Percentiles rank a stretch among this genome's conserved stretches.
phyloP scores from a whole-genome alignment of 1,140 invertebrate genomes.

The Drosophila punjabiensis region DNA sequence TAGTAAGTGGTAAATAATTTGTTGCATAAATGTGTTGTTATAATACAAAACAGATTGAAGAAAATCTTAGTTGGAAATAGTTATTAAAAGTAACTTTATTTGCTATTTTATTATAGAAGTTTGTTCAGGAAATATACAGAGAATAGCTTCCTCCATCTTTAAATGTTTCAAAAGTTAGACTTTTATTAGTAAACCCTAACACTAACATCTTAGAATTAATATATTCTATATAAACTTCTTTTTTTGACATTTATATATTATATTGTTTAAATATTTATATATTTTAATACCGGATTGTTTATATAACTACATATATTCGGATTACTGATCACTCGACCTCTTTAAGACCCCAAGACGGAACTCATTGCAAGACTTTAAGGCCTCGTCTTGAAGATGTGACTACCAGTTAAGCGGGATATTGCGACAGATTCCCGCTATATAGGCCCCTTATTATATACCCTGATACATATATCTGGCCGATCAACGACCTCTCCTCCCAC shows the following conservation, averaged over 20 bases:
- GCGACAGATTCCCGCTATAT: constrained; percentile 27
- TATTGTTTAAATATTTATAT: neutral
- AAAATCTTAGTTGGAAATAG: neutral
- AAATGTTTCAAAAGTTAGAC: neutral
- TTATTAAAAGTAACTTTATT: neutral
- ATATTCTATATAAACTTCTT: neutral
- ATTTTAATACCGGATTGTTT: neutral
- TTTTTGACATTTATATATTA: constrained; percentile 3
- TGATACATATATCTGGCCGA: constrained; percentile 11
- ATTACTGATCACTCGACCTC: neutral
- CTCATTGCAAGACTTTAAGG: constrained; percentile 15
- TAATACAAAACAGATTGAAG: neutral
- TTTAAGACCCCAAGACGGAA: constrained; percentile 6
- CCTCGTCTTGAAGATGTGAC: constrained; percentile 29
- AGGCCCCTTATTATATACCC: constrained; percentile 1
- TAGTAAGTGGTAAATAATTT: neutral
- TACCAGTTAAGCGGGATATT: constrained; percentile 38
- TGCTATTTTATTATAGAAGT: neutral
- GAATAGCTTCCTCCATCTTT: neutral
- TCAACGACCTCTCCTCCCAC: constrained; percentile 61
- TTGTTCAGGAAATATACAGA: neutral
- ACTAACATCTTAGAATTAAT: neutral
- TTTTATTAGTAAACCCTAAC: neutral
- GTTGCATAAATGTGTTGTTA: neutral
- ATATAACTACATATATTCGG: neutral